Conservation (phyloP, 2,113 vertebrate genomes). For the Helogale parvula region DNA sequence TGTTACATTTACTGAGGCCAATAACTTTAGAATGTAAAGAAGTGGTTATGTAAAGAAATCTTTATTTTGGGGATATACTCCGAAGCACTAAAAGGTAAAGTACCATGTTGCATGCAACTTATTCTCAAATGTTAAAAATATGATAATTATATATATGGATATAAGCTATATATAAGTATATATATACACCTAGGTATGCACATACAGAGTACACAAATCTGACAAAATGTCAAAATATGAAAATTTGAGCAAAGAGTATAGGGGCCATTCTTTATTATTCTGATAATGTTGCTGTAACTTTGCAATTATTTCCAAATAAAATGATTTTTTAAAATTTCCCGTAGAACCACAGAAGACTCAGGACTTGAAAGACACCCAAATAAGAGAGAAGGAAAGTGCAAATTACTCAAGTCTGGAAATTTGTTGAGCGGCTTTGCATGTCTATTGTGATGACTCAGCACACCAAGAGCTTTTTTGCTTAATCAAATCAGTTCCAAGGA, state of each 20-base stretch:
- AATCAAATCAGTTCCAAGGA: neutral
- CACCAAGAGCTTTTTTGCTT: neutral
- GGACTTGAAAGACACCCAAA: neutral
- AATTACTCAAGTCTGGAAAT: neutral
- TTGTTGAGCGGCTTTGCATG: neutral
- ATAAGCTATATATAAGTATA: no score
- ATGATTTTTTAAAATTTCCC: neutral
- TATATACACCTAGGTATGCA: neutral
- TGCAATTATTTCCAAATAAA: neutral
- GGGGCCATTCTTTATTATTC: neutral
- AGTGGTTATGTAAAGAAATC: neutral
- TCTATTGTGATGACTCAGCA: neutral
- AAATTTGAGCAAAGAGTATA: neutral
- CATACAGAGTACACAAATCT: neutral
- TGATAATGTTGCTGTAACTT: neutral
- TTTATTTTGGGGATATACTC: neutral
- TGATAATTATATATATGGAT: neutral
- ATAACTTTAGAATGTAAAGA: neutral
- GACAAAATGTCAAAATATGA: neutral
- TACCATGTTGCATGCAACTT: neutral
- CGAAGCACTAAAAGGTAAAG: neutral
- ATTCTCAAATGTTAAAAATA: conserved; percentile 8
- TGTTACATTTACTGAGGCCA: neutral
- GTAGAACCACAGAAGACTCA: neutral
- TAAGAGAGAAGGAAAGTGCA: neutral